Evolutionary conservation across 1,140 invertebrate genomes (phyloP), one percentile per base, ranked within the genome.

Genomic region (Anoplophora glabripennis): DNA sequence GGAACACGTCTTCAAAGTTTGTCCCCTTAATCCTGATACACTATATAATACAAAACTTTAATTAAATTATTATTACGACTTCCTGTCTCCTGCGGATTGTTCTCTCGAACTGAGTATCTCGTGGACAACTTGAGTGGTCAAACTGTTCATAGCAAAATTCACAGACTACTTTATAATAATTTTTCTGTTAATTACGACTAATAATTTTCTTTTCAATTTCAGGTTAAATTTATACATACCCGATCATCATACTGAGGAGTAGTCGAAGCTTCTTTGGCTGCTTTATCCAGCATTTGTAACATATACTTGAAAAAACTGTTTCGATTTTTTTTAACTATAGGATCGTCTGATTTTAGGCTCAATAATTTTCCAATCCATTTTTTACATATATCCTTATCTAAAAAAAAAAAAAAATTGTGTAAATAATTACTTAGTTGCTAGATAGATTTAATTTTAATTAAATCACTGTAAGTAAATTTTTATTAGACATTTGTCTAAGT

Each of bases 271-370:
- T 68, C 64, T 42, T 66, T 42, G 7, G 67, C 58, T 14, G 66
- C 72, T 37, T 72, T 68, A 40, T 76, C 69, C 11, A 81, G 58
- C 7, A 79, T 72, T 35, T 72, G 72, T 1, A 81, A 54, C 59
- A 79, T 74, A 61, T 79, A 82, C n/a, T 68, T 69, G 64, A 80
- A 72, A 57, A 80, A 82, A 7, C 61, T 66, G 46, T 80, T 80
- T 40, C 78, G 71, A 60, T 81, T 74, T 53, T 68, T 72, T 59
- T 81, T 81, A 0, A 76, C 75, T 7, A 70, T 65, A n/a, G 67
- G 57, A 55, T 71, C 73, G 53, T 59, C 62, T 0, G 63, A 71
- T 60, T 79, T 74, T 12, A 81, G 67, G 7, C 63, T 56, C 37
- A 69, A 63, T 15, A 76, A 61, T 63, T 76, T 77, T 21, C 46